Evolutionary conservation across 1,140 invertebrate genomes (phyloP), one percentile per base, ranked within the genome.

Genomic region (Tetragnatha versicolor): DNA sequence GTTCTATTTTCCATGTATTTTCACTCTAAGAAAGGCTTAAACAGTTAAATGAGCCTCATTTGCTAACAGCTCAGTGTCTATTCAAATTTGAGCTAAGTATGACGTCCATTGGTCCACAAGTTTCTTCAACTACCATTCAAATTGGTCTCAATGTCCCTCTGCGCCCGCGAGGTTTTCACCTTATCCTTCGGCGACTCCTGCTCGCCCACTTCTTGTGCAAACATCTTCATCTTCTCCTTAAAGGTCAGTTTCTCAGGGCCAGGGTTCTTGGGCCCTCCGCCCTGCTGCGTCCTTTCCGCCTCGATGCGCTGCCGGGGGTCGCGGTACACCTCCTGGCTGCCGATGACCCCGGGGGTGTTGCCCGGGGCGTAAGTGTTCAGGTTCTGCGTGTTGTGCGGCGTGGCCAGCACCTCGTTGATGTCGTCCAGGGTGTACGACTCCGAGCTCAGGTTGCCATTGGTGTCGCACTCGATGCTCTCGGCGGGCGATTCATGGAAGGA

Each of bases 151-250:
- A 97, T 97, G 85, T 96, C 94, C 81, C 94, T 89, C 86, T 96
- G 94, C 42, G 94, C 94, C 81, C 93, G 89, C n/a, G 94, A 96
- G 84, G 94, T 95, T 88, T 96, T 97, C 42, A 95, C 92, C 88
- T 95, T 96, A 84, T 96, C 94, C 85, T 93, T 92, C 49, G 94
- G 94, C 14, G 94, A 94, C 81, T 91, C 90, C 39, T 47, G 80
- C 35, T 96, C 94, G 29, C 94, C 94, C 1, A 93, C 93, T 87
- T 96, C 94, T 87, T 95, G 91, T 14, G 94, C 95, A 88, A 97
- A 97, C 94, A 97, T 96, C 86, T 96, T 95, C 94, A 97, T 97
- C 86, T 97, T 97, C 85, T 97, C 95, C 85, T 95, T 94, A 84
- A 97, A 97, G 65, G 92, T 93, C 10, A 97, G 87, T 83, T 96